These are phyloP conservation scores for Babyrousa celebensis DNA, from an alignment of 2,797 vertebrate species.

Conservation along the genomic window DNA sequence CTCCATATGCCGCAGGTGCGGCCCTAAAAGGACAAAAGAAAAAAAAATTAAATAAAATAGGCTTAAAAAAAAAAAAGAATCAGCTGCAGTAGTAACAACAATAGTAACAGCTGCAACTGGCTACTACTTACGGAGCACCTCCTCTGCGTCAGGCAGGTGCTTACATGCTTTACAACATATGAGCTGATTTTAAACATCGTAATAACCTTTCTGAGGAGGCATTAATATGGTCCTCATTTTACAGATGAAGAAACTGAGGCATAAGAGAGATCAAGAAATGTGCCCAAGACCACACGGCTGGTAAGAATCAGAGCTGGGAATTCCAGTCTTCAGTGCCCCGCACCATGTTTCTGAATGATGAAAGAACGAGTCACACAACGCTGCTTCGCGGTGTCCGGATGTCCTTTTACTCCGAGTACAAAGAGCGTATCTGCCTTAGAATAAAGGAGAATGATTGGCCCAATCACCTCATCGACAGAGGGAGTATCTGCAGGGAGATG, in stretches of 20 bases:
- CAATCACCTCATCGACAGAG: neutral
- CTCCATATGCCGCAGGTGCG: too few relatives aligned
- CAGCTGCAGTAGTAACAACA: neutral
- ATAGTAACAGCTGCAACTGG: neutral
- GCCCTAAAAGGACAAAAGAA: too few relatives aligned
- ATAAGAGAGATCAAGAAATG: conserved; percentile 1
- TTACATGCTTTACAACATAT: neutral
- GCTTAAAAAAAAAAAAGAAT: neutral
- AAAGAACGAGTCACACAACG: neutral
- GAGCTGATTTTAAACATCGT: neutral
- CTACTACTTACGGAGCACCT: neutral
- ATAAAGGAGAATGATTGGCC: conserved; percentile 12
- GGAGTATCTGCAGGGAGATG: neutral
- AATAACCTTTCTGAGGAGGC: neutral
- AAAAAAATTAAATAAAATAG: too few relatives aligned
- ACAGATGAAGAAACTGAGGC: conserved; percentile 50
- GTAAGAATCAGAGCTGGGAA: neutral
- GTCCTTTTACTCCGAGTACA: neutral
- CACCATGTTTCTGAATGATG: neutral
- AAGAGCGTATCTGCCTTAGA: conserved; percentile 38
- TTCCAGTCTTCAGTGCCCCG: neutral
- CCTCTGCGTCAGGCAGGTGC: neutral
- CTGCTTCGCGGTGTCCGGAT: neutral
- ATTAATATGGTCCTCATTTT: neutral
- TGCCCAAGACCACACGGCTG: neutral